These are phyloP conservation scores for Anthophora plumipes DNA, from an alignment of 2,888 invertebrate species.

Conservation along the genomic window DNA sequence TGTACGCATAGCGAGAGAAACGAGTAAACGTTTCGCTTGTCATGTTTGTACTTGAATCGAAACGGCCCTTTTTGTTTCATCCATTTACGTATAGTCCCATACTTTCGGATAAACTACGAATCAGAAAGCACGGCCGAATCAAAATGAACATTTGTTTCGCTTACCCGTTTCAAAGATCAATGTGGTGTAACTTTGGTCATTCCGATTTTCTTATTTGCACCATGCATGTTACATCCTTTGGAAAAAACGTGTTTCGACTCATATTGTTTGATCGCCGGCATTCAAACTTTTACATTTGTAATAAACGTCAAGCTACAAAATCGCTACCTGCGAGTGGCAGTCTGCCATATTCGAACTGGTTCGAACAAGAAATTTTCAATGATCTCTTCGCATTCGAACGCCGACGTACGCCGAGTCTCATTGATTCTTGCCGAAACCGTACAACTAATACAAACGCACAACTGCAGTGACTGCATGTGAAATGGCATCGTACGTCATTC, in stretches of 20 bases:
- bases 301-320: constrained; percentile 70
- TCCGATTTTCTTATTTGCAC: constrained; percentile 38
- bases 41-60: background rate
- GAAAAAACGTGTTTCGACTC: constrained; percentile 66
- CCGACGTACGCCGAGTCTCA: background rate
- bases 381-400: constrained; percentile 25
- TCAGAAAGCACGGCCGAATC: constrained; percentile 25
- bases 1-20: background rate
- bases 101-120: constrained; percentile 14
- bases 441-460: no score
- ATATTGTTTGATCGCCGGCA: constrained; percentile 71
- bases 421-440: no score
- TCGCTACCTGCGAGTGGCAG: constrained; percentile 56
- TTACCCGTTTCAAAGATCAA: constrained; percentile 37
- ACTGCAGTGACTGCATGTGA: no score
- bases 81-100: constrained; percentile 6
- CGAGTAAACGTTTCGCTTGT: background rate
- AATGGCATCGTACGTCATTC: no score
- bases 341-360: constrained; percentile 74
- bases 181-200: constrained; percentile 27
- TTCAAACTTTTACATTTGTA: constrained; percentile 47
- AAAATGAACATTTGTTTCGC: constrained; percentile 43
- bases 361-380: constrained; percentile 50
- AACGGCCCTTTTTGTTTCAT: background rate
- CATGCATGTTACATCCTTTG: constrained; percentile 59